phyloP scores from a whole-genome alignment of 2,797 vertebrate species.

The Dipus sagitta region DNA sequence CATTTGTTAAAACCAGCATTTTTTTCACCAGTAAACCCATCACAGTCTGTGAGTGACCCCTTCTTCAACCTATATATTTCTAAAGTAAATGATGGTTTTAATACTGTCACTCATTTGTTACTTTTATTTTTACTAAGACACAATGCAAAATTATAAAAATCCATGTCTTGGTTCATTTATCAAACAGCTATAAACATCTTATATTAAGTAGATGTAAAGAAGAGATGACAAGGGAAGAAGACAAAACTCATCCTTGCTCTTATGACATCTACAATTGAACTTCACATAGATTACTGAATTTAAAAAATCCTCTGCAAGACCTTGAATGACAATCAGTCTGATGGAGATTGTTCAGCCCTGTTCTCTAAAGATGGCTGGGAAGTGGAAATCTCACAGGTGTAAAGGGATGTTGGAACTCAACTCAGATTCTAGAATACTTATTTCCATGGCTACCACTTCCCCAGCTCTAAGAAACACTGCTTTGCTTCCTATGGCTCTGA shows the following conservation, averaged over 20 bases:
- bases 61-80: slow-evolving; percentile 31
- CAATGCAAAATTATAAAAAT: neutral
- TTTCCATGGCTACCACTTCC: neutral
- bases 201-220: neutral
- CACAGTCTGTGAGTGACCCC: slow-evolving; percentile 41
- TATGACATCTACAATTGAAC: neutral
- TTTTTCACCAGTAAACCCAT: slow-evolving; percentile 32
- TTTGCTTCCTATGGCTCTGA: neutral
- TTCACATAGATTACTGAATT: neutral
- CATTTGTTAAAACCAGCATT: slow-evolving; percentile 53
- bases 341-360: neutral
- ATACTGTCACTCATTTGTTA: neutral
- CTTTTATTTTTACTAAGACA: neutral
- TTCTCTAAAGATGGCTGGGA: neutral
- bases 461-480: neutral
- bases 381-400: neutral
- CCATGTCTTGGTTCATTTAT: neutral
- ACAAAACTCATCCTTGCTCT: neutral
- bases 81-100: slow-evolving; percentile 62
- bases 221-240: neutral
- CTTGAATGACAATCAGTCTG: neutral
- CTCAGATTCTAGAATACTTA: neutral
- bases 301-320: neutral
- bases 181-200: neutral
- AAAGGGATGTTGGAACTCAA: neutral